These are phyloP conservation scores for Tragelaphus buxtoni DNA, from an alignment of 2,113 vertebrate genomes.

Conservation along the genomic window DNA sequence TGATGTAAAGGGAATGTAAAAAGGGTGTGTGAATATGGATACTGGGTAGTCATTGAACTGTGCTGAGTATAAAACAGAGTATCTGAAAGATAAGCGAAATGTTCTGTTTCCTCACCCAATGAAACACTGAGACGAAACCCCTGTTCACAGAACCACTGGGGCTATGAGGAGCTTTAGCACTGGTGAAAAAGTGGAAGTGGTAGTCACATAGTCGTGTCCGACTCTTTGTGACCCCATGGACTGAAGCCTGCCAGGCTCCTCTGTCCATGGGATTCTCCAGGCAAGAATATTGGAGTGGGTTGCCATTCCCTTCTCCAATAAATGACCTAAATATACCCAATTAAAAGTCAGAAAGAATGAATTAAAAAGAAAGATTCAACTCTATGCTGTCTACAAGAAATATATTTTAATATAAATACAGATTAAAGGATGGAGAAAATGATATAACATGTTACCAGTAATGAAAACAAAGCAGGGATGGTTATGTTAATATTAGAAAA, in stretches of 20 bases:
- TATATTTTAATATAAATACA: background rate
- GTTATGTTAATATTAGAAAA: background rate
- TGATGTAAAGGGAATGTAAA: background rate
- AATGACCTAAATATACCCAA: background rate
- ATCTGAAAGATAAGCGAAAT: background rate
- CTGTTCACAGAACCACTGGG: background rate
- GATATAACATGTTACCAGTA: too few species aligned
- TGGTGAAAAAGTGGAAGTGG: background rate
- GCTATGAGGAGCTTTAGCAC: background rate
- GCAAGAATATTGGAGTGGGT: background rate
- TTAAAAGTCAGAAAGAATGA: background rate
- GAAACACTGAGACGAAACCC: background rate
- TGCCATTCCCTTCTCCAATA: background rate
- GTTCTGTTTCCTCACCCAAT: background rate
- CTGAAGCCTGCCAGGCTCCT: background rate
- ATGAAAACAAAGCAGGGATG: background rate
- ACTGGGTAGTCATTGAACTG: background rate
- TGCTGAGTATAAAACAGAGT: background rate
- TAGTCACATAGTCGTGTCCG: accelerated
- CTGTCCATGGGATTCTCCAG: background rate
- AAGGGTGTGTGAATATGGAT: background rate
- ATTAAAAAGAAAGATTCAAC: background rate
- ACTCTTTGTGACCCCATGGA: background rate
- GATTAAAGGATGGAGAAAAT: background rate
- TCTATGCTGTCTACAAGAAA: background rate